phyloP scores from a whole-genome alignment of 1,140 invertebrate species.

The Popillia japonica region DNA sequence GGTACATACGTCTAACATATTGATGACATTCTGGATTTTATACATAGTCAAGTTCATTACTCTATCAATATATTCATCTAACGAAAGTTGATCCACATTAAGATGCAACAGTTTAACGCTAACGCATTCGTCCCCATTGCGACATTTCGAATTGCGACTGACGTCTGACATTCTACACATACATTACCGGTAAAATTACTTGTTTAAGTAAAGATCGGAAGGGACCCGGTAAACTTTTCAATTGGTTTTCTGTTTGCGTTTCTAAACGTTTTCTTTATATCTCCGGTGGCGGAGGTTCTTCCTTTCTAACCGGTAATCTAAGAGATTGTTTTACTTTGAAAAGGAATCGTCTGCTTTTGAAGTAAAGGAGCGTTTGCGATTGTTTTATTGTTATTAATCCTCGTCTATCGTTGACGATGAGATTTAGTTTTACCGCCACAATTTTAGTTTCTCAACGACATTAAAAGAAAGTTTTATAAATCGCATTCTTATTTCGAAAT shows the following conservation, averaged over 20 bases:
- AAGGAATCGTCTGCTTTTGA: slow-evolving; percentile 27
- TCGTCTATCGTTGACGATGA: not conserved
- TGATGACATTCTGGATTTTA: no score
- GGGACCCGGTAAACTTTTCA: slow-evolving; percentile 13
- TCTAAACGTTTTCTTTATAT: slow-evolving; percentile 15
- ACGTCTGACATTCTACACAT: slow-evolving; percentile 25
- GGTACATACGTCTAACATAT: no score
- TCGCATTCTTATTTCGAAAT: no score
- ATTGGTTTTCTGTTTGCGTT: slow-evolving; percentile 39
- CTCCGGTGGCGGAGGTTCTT: slow-evolving; percentile 20
- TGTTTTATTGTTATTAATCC: slow-evolving; percentile 29
- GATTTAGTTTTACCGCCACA: not conserved
- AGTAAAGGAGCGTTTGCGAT: not conserved
- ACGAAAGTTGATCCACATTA: no score
- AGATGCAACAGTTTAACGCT: not conserved
- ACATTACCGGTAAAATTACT: slow-evolving; percentile 34
- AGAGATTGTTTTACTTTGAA: slow-evolving; percentile 38
- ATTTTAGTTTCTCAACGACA: no score
- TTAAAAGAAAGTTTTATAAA: no score
- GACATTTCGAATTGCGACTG: not conserved
- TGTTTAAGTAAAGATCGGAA: slow-evolving; percentile 31
- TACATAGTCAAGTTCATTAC: no score
- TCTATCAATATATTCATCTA: no score
- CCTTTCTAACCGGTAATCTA: slow-evolving; percentile 2
- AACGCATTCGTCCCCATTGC: not conserved